Conservation (phyloP, 2,888 invertebrate genomes). For the Camptogramma bilineatum region DNA sequence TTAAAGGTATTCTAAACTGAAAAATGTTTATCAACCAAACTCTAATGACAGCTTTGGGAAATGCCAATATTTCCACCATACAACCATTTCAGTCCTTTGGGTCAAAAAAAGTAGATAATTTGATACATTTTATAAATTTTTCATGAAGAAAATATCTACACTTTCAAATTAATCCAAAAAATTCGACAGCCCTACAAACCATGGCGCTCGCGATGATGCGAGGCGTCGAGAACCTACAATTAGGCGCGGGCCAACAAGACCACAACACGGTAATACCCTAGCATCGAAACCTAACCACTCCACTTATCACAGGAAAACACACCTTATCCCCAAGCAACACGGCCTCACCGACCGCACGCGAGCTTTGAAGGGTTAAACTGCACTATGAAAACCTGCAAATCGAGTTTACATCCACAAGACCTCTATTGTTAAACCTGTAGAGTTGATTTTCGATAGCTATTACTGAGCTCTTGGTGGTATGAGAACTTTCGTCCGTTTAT, state of each 20-base stretch:
- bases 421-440: constrained; percentile 29
- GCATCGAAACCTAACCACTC: constrained; percentile 43
- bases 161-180: background rate
- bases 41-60: too few species aligned
- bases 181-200: constrained; percentile 50
- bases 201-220: constrained; percentile 59
- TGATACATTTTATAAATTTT: too few species aligned
- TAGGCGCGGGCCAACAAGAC: constrained; percentile 74
- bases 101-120: too few species aligned
- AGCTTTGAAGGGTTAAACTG: constrained; percentile 58
- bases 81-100: too few species aligned
- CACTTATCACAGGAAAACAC: constrained; percentile 39
- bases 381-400: constrained; percentile 57
- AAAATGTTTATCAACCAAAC: too few species aligned
- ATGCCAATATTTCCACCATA: too few species aligned
- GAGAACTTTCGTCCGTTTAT: constrained; percentile 76
- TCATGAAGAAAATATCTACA: background rate
- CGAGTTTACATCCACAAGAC: constrained; percentile 39
- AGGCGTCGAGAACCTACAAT: constrained; percentile 85
- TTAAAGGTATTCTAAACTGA: too few species aligned
- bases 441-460: constrained; percentile 35
- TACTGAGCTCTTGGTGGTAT: constrained; percentile 44
- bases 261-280: constrained; percentile 76
- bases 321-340: constrained; percentile 44
- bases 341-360: constrained; percentile 41